Percentiles rank a stretch among this genome's conserved stretches.
phyloP scores from a whole-genome alignment of 2,888 invertebrate species.

The Melieria picta region DNA sequence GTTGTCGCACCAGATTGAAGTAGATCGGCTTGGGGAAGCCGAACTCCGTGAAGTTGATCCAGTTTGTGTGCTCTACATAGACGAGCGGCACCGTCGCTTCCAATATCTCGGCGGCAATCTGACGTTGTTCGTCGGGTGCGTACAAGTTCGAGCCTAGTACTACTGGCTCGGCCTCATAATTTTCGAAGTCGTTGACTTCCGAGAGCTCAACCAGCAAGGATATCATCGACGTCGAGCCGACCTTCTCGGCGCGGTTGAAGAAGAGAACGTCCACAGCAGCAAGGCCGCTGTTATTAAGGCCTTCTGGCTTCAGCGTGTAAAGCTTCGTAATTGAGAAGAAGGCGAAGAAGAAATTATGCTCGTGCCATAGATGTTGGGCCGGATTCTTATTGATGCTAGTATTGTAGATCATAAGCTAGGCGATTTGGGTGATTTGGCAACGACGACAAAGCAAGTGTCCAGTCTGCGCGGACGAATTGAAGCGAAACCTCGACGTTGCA shows the following conservation, averaged over 20 bases:
- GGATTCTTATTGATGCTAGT: no score
- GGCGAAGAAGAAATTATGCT: neutral
- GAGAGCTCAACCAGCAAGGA: constrained; percentile 66
- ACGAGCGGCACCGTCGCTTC: constrained; percentile 77
- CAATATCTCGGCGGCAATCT: constrained; percentile 71
- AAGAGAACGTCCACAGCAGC: constrained; percentile 80
- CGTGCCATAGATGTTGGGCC: no score
- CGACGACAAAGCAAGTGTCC: no score
- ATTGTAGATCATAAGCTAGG: no score
- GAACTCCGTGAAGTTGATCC: constrained; percentile 84
- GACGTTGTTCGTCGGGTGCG: constrained; percentile 77
- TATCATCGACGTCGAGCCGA: constrained; percentile 89
- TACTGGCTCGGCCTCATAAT: constrained; percentile 67
- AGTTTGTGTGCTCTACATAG: constrained; percentile 88
- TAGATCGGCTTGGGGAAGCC: constrained; percentile 83
- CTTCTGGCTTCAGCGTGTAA: constrained; percentile 38
- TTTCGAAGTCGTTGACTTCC: constrained; percentile 67
- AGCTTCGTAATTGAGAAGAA: constrained; percentile 33
- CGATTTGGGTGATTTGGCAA: no score
- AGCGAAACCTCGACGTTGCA: no score
- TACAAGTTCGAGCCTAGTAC: constrained; percentile 43
- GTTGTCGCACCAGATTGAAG: constrained; percentile 86
- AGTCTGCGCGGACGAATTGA: no score
- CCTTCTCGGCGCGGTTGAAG: constrained; percentile 92
- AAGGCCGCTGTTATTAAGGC: constrained; percentile 80